Evolutionary conservation across 2,797 vertebrate species (phyloP).

Genomic region (Sebastes jordani): DNA sequence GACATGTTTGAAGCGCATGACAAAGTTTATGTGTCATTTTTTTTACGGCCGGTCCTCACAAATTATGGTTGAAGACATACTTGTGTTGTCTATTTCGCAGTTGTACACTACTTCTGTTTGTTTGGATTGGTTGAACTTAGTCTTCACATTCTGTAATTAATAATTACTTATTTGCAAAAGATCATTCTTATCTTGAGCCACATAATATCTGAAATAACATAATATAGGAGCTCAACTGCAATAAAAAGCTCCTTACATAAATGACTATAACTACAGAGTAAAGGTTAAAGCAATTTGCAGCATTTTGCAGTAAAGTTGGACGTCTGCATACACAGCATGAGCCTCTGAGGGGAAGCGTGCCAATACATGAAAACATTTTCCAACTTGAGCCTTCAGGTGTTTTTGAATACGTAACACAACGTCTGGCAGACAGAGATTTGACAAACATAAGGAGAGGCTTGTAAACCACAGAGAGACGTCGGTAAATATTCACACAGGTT

Average conservation of each 20-base stretch:
- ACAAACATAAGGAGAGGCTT: background rate
- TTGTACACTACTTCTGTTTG: background rate
- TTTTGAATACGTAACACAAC: background rate
- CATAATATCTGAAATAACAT: background rate
- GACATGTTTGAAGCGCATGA: too few species aligned
- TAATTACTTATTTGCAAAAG: background rate
- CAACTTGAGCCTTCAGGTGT: constrained; percentile 22
- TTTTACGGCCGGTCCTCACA: too few species aligned
- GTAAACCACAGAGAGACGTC: background rate
- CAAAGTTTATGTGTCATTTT: too few species aligned
- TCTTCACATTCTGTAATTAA: background rate
- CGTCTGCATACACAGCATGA: background rate
- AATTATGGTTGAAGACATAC: background rate
- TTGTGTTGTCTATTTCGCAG: background rate
- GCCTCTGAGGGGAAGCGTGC: constrained; percentile 6
- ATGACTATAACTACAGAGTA: background rate
- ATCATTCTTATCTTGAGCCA: background rate
- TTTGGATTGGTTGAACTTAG: background rate
- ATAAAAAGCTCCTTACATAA: constrained; percentile 2
- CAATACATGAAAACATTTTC: constrained; percentile 34
- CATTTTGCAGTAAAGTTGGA: background rate
- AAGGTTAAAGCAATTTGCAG: background rate
- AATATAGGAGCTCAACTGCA: background rate
- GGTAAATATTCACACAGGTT: background rate
- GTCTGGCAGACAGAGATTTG: constrained; percentile 3